These are phyloP conservation scores for Drosophila athabasca DNA, from an alignment of 1,140 invertebrate genomes.

Conservation along the genomic window DNA sequence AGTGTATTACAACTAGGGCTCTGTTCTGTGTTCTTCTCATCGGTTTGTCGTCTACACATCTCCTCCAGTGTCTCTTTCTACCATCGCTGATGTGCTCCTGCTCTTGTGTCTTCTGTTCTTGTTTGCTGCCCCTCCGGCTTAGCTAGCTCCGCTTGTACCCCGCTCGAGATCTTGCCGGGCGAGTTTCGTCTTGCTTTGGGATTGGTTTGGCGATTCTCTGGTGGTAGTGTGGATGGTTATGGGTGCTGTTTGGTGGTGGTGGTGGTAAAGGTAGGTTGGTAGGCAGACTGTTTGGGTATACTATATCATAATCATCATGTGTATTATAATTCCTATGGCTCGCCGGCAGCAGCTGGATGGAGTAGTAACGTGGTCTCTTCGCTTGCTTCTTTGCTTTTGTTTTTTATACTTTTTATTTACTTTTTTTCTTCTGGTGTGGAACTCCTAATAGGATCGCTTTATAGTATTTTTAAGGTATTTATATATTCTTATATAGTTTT, in stretches of 20 bases:
- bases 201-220: constrained; percentile 17
- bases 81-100: constrained; percentile 56
- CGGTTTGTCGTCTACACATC: constrained; percentile 15
- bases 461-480: constrained; percentile 68
- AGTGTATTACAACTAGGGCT: constrained; percentile 28
- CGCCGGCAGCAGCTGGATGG: constrained; percentile 71
- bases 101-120: constrained; percentile 61
- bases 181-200: constrained; percentile 31
- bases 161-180: constrained; percentile 60
- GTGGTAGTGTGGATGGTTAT: constrained; percentile 14
- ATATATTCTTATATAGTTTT: constrained; percentile 81
- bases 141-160: constrained; percentile 25
- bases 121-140: constrained; percentile 56
- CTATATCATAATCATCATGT: constrained; percentile 36
- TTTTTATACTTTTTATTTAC: constrained; percentile 48
- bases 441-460: constrained; percentile 71
- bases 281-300: constrained; percentile 17
- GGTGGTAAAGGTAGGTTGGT: constrained; percentile 17
- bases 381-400: constrained; percentile 57
- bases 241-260: constrained; percentile 13
- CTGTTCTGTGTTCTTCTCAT: constrained; percentile 27
- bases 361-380: constrained; percentile 44
- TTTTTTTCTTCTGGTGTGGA: constrained; percentile 62
- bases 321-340: constrained; percentile 60
- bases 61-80: constrained; percentile 42